Conservation (phyloP, 2,888 invertebrate genomes). For the Notodonta dromedarius region DNA sequence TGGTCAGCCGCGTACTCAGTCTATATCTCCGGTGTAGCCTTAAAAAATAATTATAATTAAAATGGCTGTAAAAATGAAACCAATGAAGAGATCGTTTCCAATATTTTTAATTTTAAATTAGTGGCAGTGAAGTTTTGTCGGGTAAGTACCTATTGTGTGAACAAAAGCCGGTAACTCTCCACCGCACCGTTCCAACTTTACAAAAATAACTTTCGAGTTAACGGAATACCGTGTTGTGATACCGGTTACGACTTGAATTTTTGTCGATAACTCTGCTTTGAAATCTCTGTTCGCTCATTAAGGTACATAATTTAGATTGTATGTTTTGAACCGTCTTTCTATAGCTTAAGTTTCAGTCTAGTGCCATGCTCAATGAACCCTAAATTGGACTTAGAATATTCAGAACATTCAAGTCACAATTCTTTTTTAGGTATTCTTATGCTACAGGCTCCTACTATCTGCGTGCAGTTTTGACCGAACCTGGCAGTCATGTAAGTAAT, state of each 20-base stretch:
- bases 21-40: too few species aligned
- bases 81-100: slow-evolving; percentile 62
- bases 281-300: slow-evolving; percentile 11
- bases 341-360: neutral
- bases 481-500: too few species aligned
- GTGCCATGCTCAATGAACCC: neutral
- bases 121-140: slow-evolving; percentile 82
- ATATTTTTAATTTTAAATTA: slow-evolving; percentile 84
- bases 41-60: neutral
- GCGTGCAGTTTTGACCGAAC: too few species aligned
- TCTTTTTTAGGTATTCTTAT: neutral
- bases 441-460: too few species aligned
- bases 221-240: slow-evolving; percentile 29
- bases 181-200: slow-evolving; percentile 59
- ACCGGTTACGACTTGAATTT: slow-evolving; percentile 4
- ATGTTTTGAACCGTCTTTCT: neutral
- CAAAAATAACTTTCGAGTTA: slow-evolving; percentile 57
- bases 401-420: neutral
- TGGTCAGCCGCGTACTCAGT: too few species aligned
- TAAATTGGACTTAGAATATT: neutral
- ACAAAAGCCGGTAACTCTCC: slow-evolving; percentile 71
- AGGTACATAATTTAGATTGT: neutral
- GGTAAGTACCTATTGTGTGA: slow-evolving; percentile 64
- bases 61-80: slow-evolving; percentile 20
- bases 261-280: slow-evolving; percentile 22